Percentiles rank a stretch among this genome's conserved stretches.
Conservation (phyloP, 1,140 invertebrate species). For the Bombus turneri region DNA sequence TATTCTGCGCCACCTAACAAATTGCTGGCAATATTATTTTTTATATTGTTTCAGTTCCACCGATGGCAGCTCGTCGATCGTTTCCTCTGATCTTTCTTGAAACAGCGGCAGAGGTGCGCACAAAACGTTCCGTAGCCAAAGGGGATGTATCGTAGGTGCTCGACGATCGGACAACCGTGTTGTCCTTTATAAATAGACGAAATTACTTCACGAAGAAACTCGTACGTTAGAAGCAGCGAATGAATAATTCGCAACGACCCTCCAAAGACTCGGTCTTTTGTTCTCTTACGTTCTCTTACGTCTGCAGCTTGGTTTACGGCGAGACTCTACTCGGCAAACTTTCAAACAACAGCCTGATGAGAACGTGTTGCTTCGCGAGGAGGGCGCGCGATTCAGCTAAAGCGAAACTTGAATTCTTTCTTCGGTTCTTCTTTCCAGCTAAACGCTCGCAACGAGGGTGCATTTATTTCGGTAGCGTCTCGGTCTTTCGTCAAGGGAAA, state of each 20-base stretch:
- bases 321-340: not conserved
- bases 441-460: not conserved
- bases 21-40: not conserved
- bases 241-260: constrained; percentile 43
- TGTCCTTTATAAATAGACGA: constrained; percentile 48
- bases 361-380: not conserved
- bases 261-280: not conserved
- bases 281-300: not conserved
- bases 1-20: not conserved
- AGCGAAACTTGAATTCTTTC: not conserved
- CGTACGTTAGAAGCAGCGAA: not conserved
- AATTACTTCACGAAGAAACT: constrained; percentile 29
- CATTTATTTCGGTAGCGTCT: not conserved
- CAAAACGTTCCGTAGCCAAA: not conserved
- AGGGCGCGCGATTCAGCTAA: not conserved
- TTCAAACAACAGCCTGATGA: not conserved
- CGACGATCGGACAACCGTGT: not conserved
- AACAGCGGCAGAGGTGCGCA: not conserved
- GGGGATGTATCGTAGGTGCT: not conserved
- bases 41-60: no score
- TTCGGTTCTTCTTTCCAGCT: not conserved
- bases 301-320: constrained; percentile 20
- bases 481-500: not conserved
- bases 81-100: not conserved
- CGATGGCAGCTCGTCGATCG: not conserved